Conservation (phyloP, 2,888 invertebrate genomes). For the Phaonia tiefii region DNA sequence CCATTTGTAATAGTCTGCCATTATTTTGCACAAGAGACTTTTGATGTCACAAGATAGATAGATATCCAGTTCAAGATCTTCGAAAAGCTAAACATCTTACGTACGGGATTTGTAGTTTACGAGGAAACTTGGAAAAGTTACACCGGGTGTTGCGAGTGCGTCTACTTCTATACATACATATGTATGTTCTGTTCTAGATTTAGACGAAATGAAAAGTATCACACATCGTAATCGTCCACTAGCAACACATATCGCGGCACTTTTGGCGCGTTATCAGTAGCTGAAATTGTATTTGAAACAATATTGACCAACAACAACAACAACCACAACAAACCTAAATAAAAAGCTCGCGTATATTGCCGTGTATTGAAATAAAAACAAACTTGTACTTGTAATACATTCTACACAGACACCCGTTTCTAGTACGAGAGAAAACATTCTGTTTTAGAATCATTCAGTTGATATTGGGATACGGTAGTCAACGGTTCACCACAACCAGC, state of each 20-base stretch:
- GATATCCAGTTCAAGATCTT: slow-evolving; percentile 29
- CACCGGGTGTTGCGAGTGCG: not conserved
- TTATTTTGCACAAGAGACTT: too few relatives aligned
- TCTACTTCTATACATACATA: too few relatives aligned
- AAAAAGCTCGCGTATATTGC: slow-evolving; percentile 10
- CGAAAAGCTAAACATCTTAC: too few relatives aligned
- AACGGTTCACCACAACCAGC: slow-evolving; percentile 45
- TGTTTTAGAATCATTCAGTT: slow-evolving; percentile 63
- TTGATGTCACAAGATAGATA: not conserved
- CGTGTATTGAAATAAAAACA: slow-evolving; percentile 28
- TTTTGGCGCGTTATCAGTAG: slow-evolving; percentile 20
- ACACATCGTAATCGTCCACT: not conserved
- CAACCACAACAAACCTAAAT: slow-evolving; percentile 6
- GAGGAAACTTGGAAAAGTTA: too few relatives aligned
- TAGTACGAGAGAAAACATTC: slow-evolving; percentile 29
- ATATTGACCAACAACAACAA: slow-evolving; percentile 7
- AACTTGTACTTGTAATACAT: not conserved
- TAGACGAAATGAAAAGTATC: not conserved
- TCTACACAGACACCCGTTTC: not conserved
- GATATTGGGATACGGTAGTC: slow-evolving; percentile 62
- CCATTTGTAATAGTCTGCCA: too few relatives aligned
- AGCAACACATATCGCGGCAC: slow-evolving; percentile 5
- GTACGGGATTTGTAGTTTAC: too few relatives aligned
- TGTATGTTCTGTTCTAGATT: slow-evolving; percentile 1
- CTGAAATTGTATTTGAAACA: slow-evolving; percentile 6